Base-by-base conservation (phyloP, 2,888 invertebrate genomes). In the Pedicia rivosa region DNA sequence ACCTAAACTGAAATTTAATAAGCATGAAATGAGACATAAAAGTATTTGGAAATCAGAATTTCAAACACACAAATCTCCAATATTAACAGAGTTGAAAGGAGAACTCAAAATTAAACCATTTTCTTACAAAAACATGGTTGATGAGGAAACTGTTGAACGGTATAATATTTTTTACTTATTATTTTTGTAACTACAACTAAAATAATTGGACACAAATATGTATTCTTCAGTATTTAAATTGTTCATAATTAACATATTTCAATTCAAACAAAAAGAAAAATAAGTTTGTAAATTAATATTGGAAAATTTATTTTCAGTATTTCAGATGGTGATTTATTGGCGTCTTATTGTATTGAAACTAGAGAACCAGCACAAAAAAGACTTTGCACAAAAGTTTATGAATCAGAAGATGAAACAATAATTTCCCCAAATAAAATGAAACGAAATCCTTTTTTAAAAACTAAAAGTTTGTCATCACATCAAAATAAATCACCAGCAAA, bases 21-120 rank as follows among this genome's bases (percentile, higher is more conserved):
- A 53, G 37, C 59, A 62, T 41, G 48, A 49, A 39, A 67, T n/a
- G n/a, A 32, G 20, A 22, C n/a, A 22, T 12, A 17, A 17, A 12
- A 32, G 32, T 14, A 32, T 32, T 6, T 32, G 32, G 32, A 14
- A 13, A 32, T 20, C 20, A 20, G 13, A n/a, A 4, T 32, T 20
- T n/a, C n/a, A n/a, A 13, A 5, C 20, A 12, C 5, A 3, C 12
- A 20, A 19, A 22, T 13, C 20, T 10, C 19, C 20, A 22, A 32
- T 12, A 20, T 5, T 32, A 20, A 5, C 3, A n/a, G 10, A n/a
- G n/a, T n/a, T n/a, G n/a, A n/a, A n/a, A n/a, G n/a, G n/a, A n/a
- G n/a, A n/a, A n/a, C n/a, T n/a, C n/a, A n/a, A 36, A 14, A 13
- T 15, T 9, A 4, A 9, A 33, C 7, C 6, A 19, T 32, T 24